These are phyloP conservation scores for Stomatorhinus ivindoensis DNA, from an alignment of 2,113 vertebrate genomes.

Conservation along the genomic window DNA sequence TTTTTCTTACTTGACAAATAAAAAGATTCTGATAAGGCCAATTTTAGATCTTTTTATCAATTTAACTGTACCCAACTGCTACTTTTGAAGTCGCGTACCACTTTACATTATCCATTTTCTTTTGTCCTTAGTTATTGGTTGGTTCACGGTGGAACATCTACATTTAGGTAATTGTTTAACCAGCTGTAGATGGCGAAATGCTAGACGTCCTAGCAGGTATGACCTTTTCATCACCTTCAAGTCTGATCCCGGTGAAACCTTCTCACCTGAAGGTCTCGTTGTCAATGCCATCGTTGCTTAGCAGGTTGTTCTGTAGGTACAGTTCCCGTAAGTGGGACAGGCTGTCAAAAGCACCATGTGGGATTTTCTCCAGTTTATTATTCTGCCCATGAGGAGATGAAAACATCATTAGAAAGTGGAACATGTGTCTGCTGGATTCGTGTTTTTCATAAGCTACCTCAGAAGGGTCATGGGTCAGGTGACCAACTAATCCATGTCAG, in stretches of 20 bases:
- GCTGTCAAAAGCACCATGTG: slow-evolving; percentile 75
- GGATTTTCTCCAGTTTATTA: slow-evolving; percentile 92
- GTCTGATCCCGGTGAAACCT: neutral
- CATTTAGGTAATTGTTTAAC: neutral
- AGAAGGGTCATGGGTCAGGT: neutral
- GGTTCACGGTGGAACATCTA: neutral
- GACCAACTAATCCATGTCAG: neutral
- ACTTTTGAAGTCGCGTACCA: neutral
- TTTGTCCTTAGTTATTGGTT: neutral
- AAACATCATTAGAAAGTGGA: neutral
- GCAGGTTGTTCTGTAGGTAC: slow-evolving; percentile 88
- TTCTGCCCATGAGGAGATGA: slow-evolving; percentile 56
- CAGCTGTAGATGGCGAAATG: neutral
- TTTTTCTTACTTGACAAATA: neutral
- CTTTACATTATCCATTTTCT: neutral
- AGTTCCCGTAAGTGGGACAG: slow-evolving; percentile 79
- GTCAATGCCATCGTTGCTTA: slow-evolving; percentile 85
- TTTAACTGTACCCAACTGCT: neutral
- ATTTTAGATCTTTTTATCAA: neutral
- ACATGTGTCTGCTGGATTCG: neutral
- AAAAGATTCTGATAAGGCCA: neutral
- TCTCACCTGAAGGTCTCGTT: slow-evolving; percentile 86
- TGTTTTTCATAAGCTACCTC: neutral
- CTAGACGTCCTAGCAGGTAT: neutral
- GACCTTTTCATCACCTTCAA: neutral